Base-by-base conservation (phyloP, 1,140 invertebrate genomes). In the Elymnias hypermnestra region DNA sequence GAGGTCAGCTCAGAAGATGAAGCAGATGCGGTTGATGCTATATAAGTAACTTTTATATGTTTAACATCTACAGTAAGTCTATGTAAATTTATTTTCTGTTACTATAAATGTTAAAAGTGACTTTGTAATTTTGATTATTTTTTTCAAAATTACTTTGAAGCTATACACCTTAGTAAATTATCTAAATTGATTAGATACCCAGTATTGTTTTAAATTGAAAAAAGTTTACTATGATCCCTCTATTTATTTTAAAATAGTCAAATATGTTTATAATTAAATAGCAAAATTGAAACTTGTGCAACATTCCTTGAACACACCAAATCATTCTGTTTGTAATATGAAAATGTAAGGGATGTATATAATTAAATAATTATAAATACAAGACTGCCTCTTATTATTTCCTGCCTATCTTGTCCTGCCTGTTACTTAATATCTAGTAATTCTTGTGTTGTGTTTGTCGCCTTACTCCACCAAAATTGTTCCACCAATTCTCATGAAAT, bases 1-100 rank as follows among this genome's bases (percentile, higher is more conserved):
- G 94, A 95, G 83, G 92, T 94, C 70, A 95, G 93, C 76, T 95
- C 94, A 62, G 94, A 94, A 73, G 94, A 95, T 78, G 94, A 95
- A 86, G 91, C 88, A 51, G 93, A 95, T 87, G 89, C 92, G 63
- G 94, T 94, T 50, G 93, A 95, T 74, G 68, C 67, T 72, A 81
- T 83, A 57, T 84, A 74, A 65, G 65, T 54, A 53, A 46, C 60
- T 76, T 67, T 56, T 73, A 65, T 72, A 63, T 73, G 31, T 48
- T 47, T 45, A 60, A 52, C 63, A 60, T 64, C 59, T 72, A 70
- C 66, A 63, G 77, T 84, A 79, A 84, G 81, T 84, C 57, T 66
- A 64, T 84, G 77, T 79, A 79, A 77, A 82, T 64, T 76, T 76
- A 64, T 73, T 76, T 79, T 67, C 66, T 66, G 63, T 75, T 69